Evolutionary conservation across 2,797 vertebrate species (phyloP).

Genomic region (Cossypha caffra): DNA sequence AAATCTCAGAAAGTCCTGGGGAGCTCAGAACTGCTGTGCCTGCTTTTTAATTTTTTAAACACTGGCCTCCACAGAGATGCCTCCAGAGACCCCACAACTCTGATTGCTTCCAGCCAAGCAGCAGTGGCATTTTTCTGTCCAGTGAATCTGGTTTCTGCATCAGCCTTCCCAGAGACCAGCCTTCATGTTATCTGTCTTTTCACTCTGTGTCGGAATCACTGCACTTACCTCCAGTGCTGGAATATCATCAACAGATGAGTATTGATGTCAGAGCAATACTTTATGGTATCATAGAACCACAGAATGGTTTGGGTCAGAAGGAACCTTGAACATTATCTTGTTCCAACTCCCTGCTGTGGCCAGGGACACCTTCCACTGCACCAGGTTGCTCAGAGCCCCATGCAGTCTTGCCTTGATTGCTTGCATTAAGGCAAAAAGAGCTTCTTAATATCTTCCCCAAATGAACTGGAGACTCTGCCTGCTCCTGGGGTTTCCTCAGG

Average conservation of each 20-base stretch:
- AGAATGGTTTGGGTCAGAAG: background rate
- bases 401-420: background rate
- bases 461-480: background rate
- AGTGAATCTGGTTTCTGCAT: constrained; percentile 30
- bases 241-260: background rate
- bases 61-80: background rate
- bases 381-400: background rate
- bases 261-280: background rate
- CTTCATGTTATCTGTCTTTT: background rate
- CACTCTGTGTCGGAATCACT: background rate
- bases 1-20: background rate
- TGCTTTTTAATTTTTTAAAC: background rate
- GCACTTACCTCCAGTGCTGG: background rate
- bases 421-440: background rate
- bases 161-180: background rate
- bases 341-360: background rate
- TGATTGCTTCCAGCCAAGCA: constrained; percentile 1
- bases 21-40: background rate
- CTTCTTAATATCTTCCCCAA: background rate
- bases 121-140: background rate
- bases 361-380: background rate
- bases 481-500: background rate
- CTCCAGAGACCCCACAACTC: background rate
- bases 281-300: background rate
- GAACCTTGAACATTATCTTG: background rate